Evolutionary conservation across 2,797 vertebrate genomes (phyloP).

Genomic region (Discoglossus pictus): DNA sequence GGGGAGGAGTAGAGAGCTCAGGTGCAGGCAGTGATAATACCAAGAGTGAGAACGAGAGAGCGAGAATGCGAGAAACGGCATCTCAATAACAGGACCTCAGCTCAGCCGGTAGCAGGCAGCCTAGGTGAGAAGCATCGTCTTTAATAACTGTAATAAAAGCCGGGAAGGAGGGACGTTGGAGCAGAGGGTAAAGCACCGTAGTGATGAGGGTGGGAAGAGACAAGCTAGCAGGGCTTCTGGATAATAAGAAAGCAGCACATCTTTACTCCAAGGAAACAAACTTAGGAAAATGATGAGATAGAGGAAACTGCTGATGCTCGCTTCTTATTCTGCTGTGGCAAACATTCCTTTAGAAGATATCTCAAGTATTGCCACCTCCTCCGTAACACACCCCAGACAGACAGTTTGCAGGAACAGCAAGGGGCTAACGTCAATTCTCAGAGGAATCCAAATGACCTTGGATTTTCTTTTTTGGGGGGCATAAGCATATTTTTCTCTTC

Average conservation of each 20-base stretch:
- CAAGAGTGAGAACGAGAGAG: conserved; percentile 60
- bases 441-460: conserved; percentile 70
- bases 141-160: conserved; percentile 51
- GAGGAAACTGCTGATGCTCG: conserved; percentile 61
- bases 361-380: conserved; percentile 56
- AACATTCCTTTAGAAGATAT: conserved; percentile 64
- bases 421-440: conserved; percentile 25
- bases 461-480: conserved; percentile 63
- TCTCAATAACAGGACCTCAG: conserved; percentile 56
- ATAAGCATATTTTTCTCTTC: conserved; percentile 54
- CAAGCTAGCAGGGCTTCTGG: conserved; percentile 56
- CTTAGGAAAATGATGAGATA: conserved; percentile 51
- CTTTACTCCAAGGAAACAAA: conserved; percentile 61
- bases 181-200: conserved; percentile 10
- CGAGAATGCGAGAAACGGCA: conserved; percentile 71
- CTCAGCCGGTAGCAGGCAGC: conserved; percentile 58
- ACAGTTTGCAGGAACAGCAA: conserved; percentile 18
- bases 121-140: conserved; percentile 61
- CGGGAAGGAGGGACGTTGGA: conserved; percentile 53
- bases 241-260: conserved; percentile 57
- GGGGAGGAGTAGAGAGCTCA: conserved; percentile 70
- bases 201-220: conserved; percentile 37
- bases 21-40: conserved; percentile 75
- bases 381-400: conserved; percentile 16
- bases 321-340: conserved; percentile 48